Evolutionary conservation across 2,797 vertebrate species (phyloP), one percentile per base, ranked within the genome.

Genomic region (Cygnus olor): DNA sequence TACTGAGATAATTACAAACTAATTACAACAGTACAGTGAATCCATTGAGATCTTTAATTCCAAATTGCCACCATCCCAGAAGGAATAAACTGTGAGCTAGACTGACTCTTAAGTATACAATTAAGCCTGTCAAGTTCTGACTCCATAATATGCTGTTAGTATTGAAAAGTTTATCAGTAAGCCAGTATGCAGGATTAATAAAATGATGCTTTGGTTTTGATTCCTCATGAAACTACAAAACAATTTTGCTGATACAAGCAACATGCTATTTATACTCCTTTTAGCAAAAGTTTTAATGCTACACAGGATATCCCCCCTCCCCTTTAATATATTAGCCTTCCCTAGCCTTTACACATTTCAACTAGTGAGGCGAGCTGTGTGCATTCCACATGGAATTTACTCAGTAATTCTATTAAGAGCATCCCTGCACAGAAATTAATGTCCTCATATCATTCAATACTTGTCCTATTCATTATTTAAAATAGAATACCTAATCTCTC

Each of bases 351-450:
- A 45, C 56, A 73, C 76, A 74, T 66, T 80, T 69, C 89, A 91
- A 91, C 21, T 82, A 60, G 80, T 82, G 73, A 91, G 42, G 53
- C 58, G 32, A 94, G 83, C 57, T 80, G 30, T 80, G 74, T 44
- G 47, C 24, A 9, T 66, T 93, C 94, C 80, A 66, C 5, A 44
- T 73, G 79, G 85, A 96, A 95, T 94, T 96, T 80, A 84, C 65
- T 89, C 73, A 70, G 57, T 97, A 95, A 96, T 95, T 96, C 92
- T 93, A 90, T 95, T 96, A 97, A 94, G 57, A 83, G 42, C 61
- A 94, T 94, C 76, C 90, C 85, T 61, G 45, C 68, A 85, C 45
- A 90, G 85, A 92, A 97, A 96, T 95, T 80, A 97, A 96, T 95
- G 89, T 87, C 85, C 92, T 91, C 91, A 95, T 95, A 87, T 95